phyloP scores from a whole-genome alignment of 1,140 invertebrate species.

The Formica exsecta region DNA sequence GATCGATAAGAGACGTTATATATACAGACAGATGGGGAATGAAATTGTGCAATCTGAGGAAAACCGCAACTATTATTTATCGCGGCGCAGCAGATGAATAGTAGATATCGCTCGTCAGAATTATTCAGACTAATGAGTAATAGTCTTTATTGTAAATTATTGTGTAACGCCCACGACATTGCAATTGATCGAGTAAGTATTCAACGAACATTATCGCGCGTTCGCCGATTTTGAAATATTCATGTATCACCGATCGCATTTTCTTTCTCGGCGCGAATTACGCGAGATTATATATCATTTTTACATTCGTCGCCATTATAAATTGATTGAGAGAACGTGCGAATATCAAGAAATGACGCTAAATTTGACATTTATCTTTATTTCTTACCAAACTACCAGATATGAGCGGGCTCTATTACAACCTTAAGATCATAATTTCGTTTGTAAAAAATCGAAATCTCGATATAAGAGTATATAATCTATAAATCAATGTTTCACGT shows the following conservation, averaged over 20 bases:
- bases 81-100: neutral
- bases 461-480: neutral
- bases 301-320: neutral
- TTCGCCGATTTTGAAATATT: constrained; percentile 37
- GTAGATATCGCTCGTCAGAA: neutral
- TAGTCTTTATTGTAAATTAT: constrained; percentile 33
- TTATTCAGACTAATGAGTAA: neutral
- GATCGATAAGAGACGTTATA: constrained; percentile 32
- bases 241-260: neutral
- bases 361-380: constrained; percentile 55
- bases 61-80: constrained; percentile 56
- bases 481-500: constrained; percentile 13
- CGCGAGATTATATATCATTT: constrained; percentile 6
- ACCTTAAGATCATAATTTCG: constrained; percentile 44
- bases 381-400: constrained; percentile 33
- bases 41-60: constrained; percentile 51
- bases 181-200: constrained; percentile 25
- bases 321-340: constrained; percentile 35
- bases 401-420: neutral
- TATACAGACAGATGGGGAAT: neutral
- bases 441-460: constrained; percentile 24
- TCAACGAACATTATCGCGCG: neutral
- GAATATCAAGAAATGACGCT: constrained; percentile 2
- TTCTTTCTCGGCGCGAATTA: neutral
- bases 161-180: neutral